These are phyloP conservation scores for Macroglossus sobrinus DNA, from an alignment of 2,113 vertebrate species.

Conservation along the genomic window DNA sequence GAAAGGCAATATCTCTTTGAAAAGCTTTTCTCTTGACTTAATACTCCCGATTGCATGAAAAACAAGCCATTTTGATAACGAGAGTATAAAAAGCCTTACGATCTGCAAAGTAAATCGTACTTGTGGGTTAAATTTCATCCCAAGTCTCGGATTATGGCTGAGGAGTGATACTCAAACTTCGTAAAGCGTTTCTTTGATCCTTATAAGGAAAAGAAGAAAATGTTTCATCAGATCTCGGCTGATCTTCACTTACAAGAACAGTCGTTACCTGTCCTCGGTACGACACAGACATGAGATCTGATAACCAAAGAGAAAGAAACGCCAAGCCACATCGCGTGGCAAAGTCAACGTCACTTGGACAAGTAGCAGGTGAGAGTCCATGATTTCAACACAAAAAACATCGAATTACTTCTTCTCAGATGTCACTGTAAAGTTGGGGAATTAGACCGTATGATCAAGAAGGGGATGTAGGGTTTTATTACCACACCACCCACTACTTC, in stretches of 20 bases:
- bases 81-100: constrained; percentile 14
- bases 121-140: constrained; percentile 39
- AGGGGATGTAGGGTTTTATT: constrained; percentile 33
- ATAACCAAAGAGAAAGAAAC: neutral
- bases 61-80: constrained; percentile 18
- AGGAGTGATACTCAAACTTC: neutral
- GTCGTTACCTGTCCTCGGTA: neutral
- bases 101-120: constrained; percentile 19
- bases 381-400: constrained; percentile 42
- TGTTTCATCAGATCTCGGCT: neutral
- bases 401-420: constrained; percentile 7
- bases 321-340: neutral
- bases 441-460: constrained; percentile 8
- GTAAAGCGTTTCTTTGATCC: constrained; percentile 7
- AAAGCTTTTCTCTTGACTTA: neutral
- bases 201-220: constrained; percentile 21
- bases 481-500: neutral
- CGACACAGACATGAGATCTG: neutral
- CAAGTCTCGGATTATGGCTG: neutral
- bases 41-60: neutral
- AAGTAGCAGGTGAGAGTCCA: neutral
- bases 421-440: constrained; percentile 9
- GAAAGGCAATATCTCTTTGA: neutral
- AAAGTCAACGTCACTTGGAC: neutral
- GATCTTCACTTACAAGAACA: neutral